phyloP scores from a whole-genome alignment of 30 jellyfish, hydroid and myxozoan species.

The Hydra vulgaris region DNA sequence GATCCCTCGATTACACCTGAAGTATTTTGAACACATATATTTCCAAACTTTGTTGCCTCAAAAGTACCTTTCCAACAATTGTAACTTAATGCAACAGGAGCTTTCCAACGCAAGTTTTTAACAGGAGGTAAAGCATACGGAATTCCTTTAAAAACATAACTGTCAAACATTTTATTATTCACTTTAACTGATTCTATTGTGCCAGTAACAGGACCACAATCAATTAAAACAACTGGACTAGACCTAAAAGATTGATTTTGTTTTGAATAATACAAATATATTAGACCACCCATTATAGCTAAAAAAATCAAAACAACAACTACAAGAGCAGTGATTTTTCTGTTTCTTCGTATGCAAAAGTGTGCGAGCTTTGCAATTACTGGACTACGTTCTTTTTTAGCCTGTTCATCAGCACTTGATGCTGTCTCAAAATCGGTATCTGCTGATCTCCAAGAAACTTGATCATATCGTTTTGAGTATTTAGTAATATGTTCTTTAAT shows the following conservation, averaged over 20 bases:
- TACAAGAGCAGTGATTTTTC: slow-evolving; percentile 25
- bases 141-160: slow-evolving; percentile 55
- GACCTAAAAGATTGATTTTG: not conserved
- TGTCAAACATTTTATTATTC: slow-evolving; percentile 10
- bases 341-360: slow-evolving; percentile 16
- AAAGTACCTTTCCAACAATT: slow-evolving; percentile 50
- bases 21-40: slow-evolving; percentile 21
- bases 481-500: slow-evolving; percentile 1
- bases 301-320: slow-evolving; percentile 26
- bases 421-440: slow-evolving; percentile 32
- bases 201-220: slow-evolving; percentile 23
- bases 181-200: slow-evolving; percentile 5
- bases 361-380: not conserved
- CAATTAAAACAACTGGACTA: slow-evolving; percentile 10
- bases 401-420: slow-evolving; percentile 21
- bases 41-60: slow-evolving; percentile 29
- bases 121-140: slow-evolving; percentile 73
- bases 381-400: not conserved
- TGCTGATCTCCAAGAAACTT: slow-evolving; percentile 41
- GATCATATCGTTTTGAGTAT: slow-evolving; percentile 35
- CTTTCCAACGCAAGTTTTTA: slow-evolving; percentile 49
- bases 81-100: slow-evolving; percentile 34
- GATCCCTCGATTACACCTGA: slow-evolving; percentile 25
- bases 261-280: slow-evolving; percentile 20
- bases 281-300: slow-evolving; percentile 17